A percentile compares a stretch with the other conserved stretches of the same genome.
These are phyloP conservation scores for Thymelicus lineola DNA, from an alignment of 2,888 invertebrate species.

Conservation along the genomic window DNA sequence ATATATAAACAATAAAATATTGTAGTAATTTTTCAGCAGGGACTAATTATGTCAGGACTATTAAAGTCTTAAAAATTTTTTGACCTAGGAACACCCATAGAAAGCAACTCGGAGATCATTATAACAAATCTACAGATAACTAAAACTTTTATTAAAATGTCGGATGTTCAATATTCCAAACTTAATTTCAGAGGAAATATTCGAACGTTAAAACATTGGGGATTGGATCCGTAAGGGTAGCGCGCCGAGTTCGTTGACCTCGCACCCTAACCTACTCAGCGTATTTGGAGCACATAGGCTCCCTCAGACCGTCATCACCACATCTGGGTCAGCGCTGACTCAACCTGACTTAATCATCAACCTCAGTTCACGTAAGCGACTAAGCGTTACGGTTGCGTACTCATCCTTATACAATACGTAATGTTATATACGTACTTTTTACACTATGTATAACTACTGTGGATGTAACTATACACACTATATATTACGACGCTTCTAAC, in stretches of 20 bases:
- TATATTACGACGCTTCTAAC: too few species aligned
- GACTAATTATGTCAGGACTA: too few species aligned
- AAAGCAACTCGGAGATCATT: too few species aligned
- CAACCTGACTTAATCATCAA: conserved; percentile 74
- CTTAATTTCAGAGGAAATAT: conserved; percentile 30
- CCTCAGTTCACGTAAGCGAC: conserved; percentile 49
- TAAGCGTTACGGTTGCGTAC: conserved; percentile 55
- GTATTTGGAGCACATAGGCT: conserved; percentile 80
- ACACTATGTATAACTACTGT: background rate
- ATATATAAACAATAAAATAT: too few species aligned
- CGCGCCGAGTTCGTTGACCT: conserved; percentile 70
- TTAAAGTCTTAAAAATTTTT: too few species aligned
- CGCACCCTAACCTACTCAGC: conserved; percentile 80
- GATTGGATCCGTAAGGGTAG: conserved; percentile 64
- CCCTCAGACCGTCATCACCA: conserved; percentile 67
- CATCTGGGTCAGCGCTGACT: conserved; percentile 80
- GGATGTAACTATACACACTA: background rate
- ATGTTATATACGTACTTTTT: conserved; percentile 41
- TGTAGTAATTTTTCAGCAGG: too few species aligned
- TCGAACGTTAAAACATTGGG: conserved; percentile 44
- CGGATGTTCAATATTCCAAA: background rate
- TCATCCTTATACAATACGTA: conserved; percentile 44
- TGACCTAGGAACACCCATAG: too few species aligned
- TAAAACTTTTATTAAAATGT: background rate
- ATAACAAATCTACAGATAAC: too few species aligned